These are phyloP conservation scores for Microchrysa polita DNA, from an alignment of 2,888 invertebrate species.

Conservation along the genomic window DNA sequence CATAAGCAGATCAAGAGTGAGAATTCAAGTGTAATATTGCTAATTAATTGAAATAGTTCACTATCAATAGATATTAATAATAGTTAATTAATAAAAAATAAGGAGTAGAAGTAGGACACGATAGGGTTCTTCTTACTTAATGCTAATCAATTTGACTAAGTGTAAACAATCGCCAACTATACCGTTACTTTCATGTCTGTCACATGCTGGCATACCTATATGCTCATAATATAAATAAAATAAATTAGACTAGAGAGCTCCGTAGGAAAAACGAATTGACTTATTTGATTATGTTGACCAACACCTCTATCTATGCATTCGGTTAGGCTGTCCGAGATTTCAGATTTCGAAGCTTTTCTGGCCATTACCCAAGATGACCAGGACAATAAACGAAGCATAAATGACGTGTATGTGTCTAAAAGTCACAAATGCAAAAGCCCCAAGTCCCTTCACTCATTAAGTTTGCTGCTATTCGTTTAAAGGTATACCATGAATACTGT, in stretches of 20 bases:
- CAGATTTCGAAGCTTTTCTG: background rate
- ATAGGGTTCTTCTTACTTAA: too few relatives aligned
- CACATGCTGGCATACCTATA: too few relatives aligned
- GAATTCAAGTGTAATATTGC: too few relatives aligned
- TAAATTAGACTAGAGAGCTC: background rate
- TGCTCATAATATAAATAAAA: too few relatives aligned
- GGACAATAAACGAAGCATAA: background rate
- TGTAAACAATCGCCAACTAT: too few relatives aligned
- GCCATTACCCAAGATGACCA: background rate
- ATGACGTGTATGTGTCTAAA: background rate
- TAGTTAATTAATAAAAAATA: too few relatives aligned
- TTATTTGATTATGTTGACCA: conserved; percentile 41
- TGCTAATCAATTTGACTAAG: too few relatives aligned
- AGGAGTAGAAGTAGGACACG: too few relatives aligned
- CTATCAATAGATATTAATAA: too few relatives aligned
- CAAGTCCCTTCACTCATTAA: conserved; percentile 44
- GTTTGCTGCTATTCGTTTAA: conserved; percentile 31
- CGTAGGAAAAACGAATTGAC: conserved; percentile 37
- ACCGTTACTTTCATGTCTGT: too few relatives aligned
- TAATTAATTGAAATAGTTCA: too few relatives aligned
- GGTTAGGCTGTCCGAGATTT: conserved; percentile 15
- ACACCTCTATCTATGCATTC: conserved; percentile 18
- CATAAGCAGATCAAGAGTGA: too few relatives aligned
- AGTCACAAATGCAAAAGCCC: conserved; percentile 25
- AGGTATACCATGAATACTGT: conserved; percentile 41